Conservation (phyloP, 2,113 vertebrate genomes). For the Callorhinus ursinus region DNA sequence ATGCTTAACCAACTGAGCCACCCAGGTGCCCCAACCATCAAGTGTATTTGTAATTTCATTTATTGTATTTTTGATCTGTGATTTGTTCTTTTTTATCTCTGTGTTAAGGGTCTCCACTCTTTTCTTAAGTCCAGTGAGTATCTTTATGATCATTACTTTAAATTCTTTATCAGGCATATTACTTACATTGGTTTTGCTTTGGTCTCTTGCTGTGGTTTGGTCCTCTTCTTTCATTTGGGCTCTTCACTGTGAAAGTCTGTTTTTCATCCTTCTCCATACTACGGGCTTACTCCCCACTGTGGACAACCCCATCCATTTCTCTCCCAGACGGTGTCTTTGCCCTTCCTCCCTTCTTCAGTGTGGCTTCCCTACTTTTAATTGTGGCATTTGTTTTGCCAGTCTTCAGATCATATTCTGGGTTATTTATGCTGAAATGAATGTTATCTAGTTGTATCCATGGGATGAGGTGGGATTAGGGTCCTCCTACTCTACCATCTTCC, state of each 20-base stretch:
- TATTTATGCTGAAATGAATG: neutral
- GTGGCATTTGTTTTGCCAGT: neutral
- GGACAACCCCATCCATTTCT: neutral
- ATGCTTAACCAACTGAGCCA: too few species aligned
- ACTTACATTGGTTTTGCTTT: neutral
- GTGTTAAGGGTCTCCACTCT: neutral
- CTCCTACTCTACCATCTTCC: neutral
- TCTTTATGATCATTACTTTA: neutral
- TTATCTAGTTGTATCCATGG: neutral
- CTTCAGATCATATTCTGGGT: neutral
- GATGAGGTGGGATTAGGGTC: neutral
- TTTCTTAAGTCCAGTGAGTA: neutral
- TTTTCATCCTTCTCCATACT: neutral
- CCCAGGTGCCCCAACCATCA: neutral
- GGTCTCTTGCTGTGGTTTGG: neutral
- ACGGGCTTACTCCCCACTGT: neutral
- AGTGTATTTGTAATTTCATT: neutral
- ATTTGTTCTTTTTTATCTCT: neutral
- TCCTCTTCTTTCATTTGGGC: neutral
- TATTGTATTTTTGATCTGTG: neutral
- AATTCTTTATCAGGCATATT: neutral
- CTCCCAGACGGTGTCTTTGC: neutral
- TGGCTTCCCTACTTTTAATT: neutral
- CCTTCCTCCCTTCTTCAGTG: neutral
- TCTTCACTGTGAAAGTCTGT: neutral